A percentile compares a stretch with the other conserved stretches of the same genome.
These are phyloP conservation scores for Babyrousa celebensis DNA, from an alignment of 2,797 vertebrate species.

Conservation along the genomic window DNA sequence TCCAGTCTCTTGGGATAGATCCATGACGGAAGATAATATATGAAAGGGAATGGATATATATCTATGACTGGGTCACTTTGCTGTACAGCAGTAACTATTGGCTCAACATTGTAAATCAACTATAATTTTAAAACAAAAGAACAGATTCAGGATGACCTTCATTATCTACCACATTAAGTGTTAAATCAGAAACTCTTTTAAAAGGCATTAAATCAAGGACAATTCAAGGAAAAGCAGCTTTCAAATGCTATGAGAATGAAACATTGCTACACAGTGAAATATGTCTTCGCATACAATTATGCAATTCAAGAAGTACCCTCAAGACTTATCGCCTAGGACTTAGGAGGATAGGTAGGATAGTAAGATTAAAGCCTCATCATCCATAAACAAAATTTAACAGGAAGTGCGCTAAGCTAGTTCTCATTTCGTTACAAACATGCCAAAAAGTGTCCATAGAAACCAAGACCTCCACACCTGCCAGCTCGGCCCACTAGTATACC, in stretches of 20 bases:
- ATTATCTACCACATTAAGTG: neutral
- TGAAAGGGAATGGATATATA: too few species aligned
- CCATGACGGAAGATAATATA: too few species aligned
- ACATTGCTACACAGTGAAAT: slow-evolving; percentile 2
- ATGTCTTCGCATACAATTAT: slow-evolving; percentile 9
- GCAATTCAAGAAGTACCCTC: neutral
- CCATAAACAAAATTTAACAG: neutral
- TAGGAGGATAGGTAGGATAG: neutral
- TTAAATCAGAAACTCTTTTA: slow-evolving; percentile 45
- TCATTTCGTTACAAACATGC: neutral
- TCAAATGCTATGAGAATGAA: slow-evolving; percentile 46
- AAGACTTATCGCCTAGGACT: neutral
- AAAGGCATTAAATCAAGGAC: slow-evolving; percentile 39
- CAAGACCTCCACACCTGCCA: neutral
- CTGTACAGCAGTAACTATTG: too few species aligned
- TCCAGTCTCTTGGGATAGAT: too few species aligned
- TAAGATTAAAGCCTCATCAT: neutral
- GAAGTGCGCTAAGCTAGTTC: neutral
- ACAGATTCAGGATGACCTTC: slow-evolving; percentile 33
- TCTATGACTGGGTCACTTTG: too few species aligned
- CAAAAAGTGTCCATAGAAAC: neutral
- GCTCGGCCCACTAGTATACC: neutral
- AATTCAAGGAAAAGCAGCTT: slow-evolving; percentile 60
- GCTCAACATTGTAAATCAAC: too few species aligned
- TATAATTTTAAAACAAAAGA: neutral